Base-by-base conservation (phyloP, 2,888 invertebrate genomes). In the Netelia inedita region DNA sequence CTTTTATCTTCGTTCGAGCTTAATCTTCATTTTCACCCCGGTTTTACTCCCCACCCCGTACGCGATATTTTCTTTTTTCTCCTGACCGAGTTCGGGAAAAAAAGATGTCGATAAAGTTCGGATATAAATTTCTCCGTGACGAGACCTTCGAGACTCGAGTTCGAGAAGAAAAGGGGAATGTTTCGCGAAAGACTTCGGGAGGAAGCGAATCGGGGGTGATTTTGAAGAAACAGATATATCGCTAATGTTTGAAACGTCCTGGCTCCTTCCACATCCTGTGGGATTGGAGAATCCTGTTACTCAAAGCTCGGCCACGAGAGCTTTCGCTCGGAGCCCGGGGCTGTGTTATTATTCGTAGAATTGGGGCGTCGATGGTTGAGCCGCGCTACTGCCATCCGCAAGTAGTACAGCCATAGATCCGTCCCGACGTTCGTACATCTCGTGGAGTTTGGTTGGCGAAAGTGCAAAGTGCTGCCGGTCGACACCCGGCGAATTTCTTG, bases 321-420 rank as follows among this genome's bases (percentile, higher is more conserved):
- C 14, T 82, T 78, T 73, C 59, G 76, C 41, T 8, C 11, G 21
- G 50, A 35, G 50, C 63, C 72, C 16, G 28, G 61, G 78, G 73
- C 68, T 68, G 59, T 68, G 66, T 82, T 82, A 73, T 78, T 61
- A 73, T 61, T 73, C 68, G 41, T 11, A 41, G 50, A 72, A 43
- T 23, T 50, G 61, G 50, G 69, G 16, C 46, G 63, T 59, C 46
- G 75, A 53, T 59, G 41, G 21, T 23, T 57, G 35, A 57, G 46
- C 23, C 28, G 28, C 59, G 28, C 35, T 21, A 35, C 21, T 43
- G 68, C 16, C 43, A 16, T 35, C 35, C 35, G 35, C 23, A 59
- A 46, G 68, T 19, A 57, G 50, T 50, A 28, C 57, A 28, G 57
- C 66, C 11, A n/a, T 59, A 46, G 57, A 23, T 19, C 63, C 35